phyloP scores from a whole-genome alignment of 2,888 invertebrate genomes.

The Sarcophaga subvicina region DNA sequence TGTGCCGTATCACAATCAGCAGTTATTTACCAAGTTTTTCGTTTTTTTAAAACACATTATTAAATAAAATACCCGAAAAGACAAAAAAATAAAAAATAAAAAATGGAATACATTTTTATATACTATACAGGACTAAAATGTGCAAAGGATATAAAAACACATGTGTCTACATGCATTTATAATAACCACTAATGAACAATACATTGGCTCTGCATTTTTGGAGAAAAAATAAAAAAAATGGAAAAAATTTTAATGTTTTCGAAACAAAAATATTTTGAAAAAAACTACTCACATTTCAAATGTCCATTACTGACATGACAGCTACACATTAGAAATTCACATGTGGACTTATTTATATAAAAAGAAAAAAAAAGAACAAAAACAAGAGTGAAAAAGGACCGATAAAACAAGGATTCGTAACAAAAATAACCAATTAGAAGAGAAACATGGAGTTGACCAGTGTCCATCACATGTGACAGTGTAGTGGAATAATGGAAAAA shows the following conservation, averaged over 20 bases:
- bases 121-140: conserved; percentile 47
- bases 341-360: conserved; percentile 33
- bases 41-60: neutral
- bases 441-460: conserved; percentile 59
- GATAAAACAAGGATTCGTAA: conserved; percentile 7
- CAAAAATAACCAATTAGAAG: conserved; percentile 67
- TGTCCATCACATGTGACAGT: conserved; percentile 51
- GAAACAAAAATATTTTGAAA: conserved; percentile 47
- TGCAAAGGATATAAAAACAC: conserved; percentile 56
- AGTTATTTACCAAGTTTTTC: neutral
- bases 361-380: conserved; percentile 8
- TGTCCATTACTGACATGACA: conserved; percentile 68
- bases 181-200: conserved; percentile 68
- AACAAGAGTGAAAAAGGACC: conserved; percentile 3
- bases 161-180: conserved; percentile 65
- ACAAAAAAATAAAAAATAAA: conserved; percentile 2
- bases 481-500: conserved; percentile 5
- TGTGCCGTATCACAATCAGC: conserved; percentile 4
- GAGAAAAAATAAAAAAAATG: conserved; percentile 16
- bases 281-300: conserved; percentile 68
- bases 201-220: conserved; percentile 12
- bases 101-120: neutral
- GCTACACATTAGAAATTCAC: conserved; percentile 63
- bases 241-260: conserved; percentile 11
- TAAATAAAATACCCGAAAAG: conserved; percentile 30